These are phyloP conservation scores for Nymphalis polychloros DNA, from an alignment of 2,888 invertebrate species.

Conservation along the genomic window DNA sequence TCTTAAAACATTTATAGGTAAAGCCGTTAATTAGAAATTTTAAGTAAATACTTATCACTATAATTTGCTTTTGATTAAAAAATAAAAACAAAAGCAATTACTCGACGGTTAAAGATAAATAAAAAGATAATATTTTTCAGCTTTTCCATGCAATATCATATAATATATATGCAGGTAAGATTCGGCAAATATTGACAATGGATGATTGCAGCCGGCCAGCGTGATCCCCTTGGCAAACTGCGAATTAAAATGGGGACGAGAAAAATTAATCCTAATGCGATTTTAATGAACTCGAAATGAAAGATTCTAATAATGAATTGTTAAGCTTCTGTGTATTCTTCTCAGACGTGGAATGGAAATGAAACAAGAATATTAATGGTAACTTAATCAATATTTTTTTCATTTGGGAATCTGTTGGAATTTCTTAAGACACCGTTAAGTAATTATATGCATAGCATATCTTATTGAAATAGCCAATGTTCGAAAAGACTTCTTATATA, in stretches of 20 bases:
- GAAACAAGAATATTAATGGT: conserved; percentile 18
- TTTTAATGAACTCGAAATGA: conserved; percentile 81
- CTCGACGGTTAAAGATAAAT: conserved; percentile 32
- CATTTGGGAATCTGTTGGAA: neutral
- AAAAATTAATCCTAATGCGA: conserved; percentile 82
- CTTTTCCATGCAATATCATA: conserved; percentile 50
- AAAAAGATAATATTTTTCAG: conserved; percentile 34
- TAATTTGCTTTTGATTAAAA: neutral
- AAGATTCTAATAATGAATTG: conserved; percentile 79
- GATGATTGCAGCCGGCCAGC: conserved; percentile 76
- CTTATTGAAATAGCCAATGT: no score
- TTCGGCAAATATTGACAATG: conserved; percentile 76
- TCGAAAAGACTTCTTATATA: no score
- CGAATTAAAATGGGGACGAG: conserved; percentile 80
- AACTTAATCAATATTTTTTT: neutral
- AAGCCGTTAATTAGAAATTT: no score
- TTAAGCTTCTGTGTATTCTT: conserved; percentile 70
- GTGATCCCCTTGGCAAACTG: conserved; percentile 74
- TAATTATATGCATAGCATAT: no score
- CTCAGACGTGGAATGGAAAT: conserved; percentile 46
- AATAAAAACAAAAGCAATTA: conserved; percentile 5
- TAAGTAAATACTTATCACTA: no score
- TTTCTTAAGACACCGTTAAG: no score
- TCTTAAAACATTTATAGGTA: no score
- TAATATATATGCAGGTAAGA: conserved; percentile 69